These are phyloP conservation scores for Buceros bicornis DNA, from an alignment of 2,797 vertebrate species.

Conservation along the genomic window DNA sequence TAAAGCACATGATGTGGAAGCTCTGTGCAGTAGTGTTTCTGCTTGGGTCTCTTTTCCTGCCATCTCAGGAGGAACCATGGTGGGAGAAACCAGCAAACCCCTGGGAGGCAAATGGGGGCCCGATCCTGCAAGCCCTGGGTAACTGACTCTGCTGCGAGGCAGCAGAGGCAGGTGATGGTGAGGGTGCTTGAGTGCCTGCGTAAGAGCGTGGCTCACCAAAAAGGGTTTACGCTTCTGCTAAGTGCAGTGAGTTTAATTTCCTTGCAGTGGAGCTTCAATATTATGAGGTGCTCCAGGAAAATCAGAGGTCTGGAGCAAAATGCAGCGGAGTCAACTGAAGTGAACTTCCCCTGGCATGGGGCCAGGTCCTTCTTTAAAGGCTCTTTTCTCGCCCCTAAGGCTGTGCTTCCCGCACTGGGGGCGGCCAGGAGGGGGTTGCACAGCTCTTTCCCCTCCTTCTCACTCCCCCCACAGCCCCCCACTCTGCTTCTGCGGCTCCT, in stretches of 20 bases:
- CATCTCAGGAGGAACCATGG: accelerated
- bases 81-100: neutral
- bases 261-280: neutral
- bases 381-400: neutral
- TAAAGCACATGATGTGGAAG: neutral
- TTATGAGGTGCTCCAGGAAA: slow-evolving; percentile 31
- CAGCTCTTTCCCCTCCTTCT: neutral
- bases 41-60: neutral
- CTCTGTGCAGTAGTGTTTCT: accelerated
- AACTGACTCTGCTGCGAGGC: accelerated
- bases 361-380: slow-evolving; percentile 38
- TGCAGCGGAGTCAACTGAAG: slow-evolving; percentile 38
- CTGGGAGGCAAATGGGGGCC: no score
- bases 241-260: slow-evolving; percentile 16
- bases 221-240: neutral
- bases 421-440: neutral
- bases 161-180: neutral
- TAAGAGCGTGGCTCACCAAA: neutral
- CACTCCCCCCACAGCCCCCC: neutral
- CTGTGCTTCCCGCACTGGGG: neutral
- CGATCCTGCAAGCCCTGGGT: neutral
- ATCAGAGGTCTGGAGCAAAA: slow-evolving; percentile 29
- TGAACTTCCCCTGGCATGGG: slow-evolving; percentile 20
- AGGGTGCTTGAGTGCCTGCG: neutral
- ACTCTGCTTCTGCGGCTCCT: neutral